Evolutionary conservation across 2,888 invertebrate genomes (phyloP).

Genomic region (Aleiodes alternator): DNA sequence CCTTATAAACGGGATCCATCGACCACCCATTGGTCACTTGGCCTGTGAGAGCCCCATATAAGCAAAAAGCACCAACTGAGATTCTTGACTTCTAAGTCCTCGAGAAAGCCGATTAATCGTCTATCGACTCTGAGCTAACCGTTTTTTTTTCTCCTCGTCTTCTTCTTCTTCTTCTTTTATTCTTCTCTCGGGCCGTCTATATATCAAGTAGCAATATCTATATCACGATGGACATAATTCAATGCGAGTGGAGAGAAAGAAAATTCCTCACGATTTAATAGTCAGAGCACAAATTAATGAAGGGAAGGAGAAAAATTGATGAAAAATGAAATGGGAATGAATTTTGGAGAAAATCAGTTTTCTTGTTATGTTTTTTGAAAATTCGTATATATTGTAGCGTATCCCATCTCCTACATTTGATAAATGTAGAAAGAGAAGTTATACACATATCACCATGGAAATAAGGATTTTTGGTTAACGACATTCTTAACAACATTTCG

Average conservation of each 20-base stretch:
- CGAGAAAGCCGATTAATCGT: constrained; percentile 41
- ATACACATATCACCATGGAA: no score
- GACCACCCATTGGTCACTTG: constrained; percentile 41
- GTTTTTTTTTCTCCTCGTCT: constrained; percentile 8
- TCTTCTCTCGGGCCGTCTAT: background rate
- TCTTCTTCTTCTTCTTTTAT: background rate
- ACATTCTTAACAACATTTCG: no score
- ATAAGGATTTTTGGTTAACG: no score
- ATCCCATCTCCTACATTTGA: no score
- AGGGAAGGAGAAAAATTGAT: background rate
- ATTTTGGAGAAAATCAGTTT: no score
- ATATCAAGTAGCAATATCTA: constrained; percentile 14
- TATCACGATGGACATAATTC: constrained; percentile 28
- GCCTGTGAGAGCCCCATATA: constrained; percentile 14
- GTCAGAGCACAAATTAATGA: constrained; percentile 1
- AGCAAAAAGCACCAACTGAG: constrained; percentile 17
- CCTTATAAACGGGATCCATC: constrained; percentile 30
- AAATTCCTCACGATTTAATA: background rate
- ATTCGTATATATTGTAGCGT: no score
- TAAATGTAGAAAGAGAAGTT: no score
- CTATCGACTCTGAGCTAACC: constrained; percentile 34
- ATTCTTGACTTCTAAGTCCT: constrained; percentile 40
- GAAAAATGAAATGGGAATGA: background rate
- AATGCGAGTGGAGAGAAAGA: background rate
- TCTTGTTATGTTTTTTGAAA: no score